A percentile compares a stretch with the other conserved stretches of the same genome.
Evolutionary conservation across 1,140 invertebrate genomes (phyloP).

Genomic region (Conus ventricosus): DNA sequence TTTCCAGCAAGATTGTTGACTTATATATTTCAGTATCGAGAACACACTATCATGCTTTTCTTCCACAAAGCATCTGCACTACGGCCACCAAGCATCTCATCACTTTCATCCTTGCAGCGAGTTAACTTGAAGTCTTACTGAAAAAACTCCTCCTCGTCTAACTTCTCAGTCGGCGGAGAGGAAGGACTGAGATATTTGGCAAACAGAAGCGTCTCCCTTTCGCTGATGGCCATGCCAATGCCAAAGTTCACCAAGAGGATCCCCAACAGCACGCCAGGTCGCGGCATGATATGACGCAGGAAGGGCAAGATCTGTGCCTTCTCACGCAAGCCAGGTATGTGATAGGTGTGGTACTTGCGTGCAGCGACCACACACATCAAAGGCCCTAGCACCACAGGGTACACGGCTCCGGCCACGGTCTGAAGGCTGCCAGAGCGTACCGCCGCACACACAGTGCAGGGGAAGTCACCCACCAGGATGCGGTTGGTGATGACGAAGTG

Average conservation of each 20-base stretch:
- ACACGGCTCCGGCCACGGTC: conserved; percentile 16
- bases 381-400: conserved; percentile 32
- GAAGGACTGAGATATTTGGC: conserved; percentile 22
- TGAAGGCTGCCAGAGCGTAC: conserved; percentile 32
- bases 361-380: conserved; percentile 29
- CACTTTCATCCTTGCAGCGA: background rate
- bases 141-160: conserved; percentile 10
- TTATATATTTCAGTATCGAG: too few species aligned
- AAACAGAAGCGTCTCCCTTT: conserved; percentile 34
- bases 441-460: conserved; percentile 36
- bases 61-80: background rate
- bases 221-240: conserved; percentile 24
- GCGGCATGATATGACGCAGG: conserved; percentile 10
- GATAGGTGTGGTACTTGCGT: conserved; percentile 33
- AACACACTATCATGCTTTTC: background rate
- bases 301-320: conserved; percentile 3
- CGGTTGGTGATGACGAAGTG: conserved; percentile 28
- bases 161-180: background rate
- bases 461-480: conserved; percentile 30
- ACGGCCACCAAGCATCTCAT: background rate
- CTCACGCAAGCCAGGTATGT: conserved; percentile 23
- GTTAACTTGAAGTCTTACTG: background rate
- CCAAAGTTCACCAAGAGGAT: conserved; percentile 32
- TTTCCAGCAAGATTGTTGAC: too few species aligned
- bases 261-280: background rate